Conservation (phyloP, 2,797 vertebrate species). For the Tolypeutes matacus region DNA sequence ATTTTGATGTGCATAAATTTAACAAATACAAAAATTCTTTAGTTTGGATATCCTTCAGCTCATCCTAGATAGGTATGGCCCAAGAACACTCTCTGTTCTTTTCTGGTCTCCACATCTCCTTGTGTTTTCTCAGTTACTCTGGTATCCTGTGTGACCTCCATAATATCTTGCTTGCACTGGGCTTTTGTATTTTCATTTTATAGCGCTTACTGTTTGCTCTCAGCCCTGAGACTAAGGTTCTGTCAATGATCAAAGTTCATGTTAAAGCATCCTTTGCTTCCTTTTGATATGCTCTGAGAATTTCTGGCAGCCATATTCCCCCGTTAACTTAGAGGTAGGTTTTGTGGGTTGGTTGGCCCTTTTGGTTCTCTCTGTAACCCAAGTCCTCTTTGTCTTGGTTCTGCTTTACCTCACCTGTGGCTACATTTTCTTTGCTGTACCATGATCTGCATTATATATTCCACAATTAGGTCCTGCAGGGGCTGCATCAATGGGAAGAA, state of each 20-base stretch:
- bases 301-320: neutral
- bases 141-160: neutral
- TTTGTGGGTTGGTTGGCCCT: neutral
- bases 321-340: neutral
- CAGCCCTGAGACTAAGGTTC: neutral
- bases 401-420: neutral
- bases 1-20: conserved; percentile 2
- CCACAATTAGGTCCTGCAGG: neutral
- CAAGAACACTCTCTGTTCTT: neutral
- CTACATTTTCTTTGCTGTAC: conserved; percentile 19
- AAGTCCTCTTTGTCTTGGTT: conserved; percentile 32
- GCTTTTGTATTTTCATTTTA: conserved; percentile 12
- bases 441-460: neutral
- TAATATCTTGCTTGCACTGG: neutral
- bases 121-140: neutral
- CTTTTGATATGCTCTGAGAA: neutral
- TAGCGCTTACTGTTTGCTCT: neutral
- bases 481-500: neutral
- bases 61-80: neutral
- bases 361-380: conserved; percentile 23
- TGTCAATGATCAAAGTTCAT: conserved; percentile 1
- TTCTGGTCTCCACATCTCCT: neutral
- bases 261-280: neutral
- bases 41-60: neutral
- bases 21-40: neutral